These are phyloP conservation scores for Epinotia nisella DNA, from an alignment of 2,888 invertebrate species.

Conservation along the genomic window DNA sequence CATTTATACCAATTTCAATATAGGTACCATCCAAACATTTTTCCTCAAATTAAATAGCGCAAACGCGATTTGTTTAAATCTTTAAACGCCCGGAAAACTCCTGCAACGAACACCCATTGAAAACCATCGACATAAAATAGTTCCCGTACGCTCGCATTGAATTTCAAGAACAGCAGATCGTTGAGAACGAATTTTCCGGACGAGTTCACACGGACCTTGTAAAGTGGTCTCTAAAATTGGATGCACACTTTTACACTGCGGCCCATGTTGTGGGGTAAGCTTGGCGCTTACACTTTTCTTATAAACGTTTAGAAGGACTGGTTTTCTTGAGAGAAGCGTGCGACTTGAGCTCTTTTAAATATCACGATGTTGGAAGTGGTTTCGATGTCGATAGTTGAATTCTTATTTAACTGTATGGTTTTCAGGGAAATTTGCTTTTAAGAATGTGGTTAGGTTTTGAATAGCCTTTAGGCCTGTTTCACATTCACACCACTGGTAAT, in stretches of 20 bases:
- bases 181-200: slow-evolving; percentile 42
- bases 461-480: neutral
- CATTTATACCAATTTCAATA: neutral
- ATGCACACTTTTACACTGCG: neutral
- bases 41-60: slow-evolving; percentile 5
- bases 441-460: neutral
- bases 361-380: slow-evolving; percentile 11
- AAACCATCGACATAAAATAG: slow-evolving; percentile 20
- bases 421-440: neutral
- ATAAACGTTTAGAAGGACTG: neutral
- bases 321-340: neutral
- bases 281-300: neutral
- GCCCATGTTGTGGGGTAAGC: neutral
- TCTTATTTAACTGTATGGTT: slow-evolving; percentile 29
- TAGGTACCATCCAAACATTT: neutral
- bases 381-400: slow-evolving; percentile 29
- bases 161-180: slow-evolving; percentile 31
- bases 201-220: slow-evolving; percentile 38
- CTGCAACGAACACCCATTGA: slow-evolving; percentile 28
- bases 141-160: slow-evolving; percentile 34
- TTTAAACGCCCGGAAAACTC: slow-evolving; percentile 14
- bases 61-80: slow-evolving; percentile 21
- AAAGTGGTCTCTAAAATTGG: slow-evolving; percentile 30
- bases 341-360: neutral
- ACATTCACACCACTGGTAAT: too few relatives aligned